Conservation (phyloP, 2,113 vertebrate genomes). For the Vulpes vulpes region DNA sequence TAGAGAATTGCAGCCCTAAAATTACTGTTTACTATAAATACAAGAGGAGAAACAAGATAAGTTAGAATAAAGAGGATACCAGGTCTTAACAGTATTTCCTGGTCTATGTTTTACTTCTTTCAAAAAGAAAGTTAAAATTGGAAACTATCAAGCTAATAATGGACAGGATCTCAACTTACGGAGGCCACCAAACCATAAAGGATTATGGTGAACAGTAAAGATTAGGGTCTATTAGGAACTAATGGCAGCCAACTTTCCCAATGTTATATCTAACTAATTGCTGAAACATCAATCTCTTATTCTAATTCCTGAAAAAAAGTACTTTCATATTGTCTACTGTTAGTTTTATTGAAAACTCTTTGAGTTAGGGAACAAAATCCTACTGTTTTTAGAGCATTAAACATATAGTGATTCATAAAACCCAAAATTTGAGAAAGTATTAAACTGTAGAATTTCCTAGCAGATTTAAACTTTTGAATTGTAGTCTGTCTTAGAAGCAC, state of each 20-base stretch:
- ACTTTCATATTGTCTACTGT: not conserved
- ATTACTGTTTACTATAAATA: constrained; percentile 20
- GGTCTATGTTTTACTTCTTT: constrained; percentile 13
- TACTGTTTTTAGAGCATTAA: not conserved
- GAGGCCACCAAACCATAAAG: not conserved
- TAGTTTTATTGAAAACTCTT: constrained; percentile 40
- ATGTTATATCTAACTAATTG: not conserved
- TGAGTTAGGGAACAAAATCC: constrained; percentile 4
- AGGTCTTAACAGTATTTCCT: not conserved
- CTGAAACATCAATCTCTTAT: not conserved
- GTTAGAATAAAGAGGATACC: not conserved
- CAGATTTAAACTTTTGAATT: constrained; percentile 28
- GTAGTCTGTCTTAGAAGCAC: constrained; percentile 41
- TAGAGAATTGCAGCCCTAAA: not conserved
- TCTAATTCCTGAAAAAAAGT: constrained; percentile 17
- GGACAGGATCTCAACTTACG: not conserved
- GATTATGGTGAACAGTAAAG: not conserved
- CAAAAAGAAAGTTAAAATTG: not conserved
- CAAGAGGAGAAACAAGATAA: not conserved
- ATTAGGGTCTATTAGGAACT: not conserved
- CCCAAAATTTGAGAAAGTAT: not conserved
- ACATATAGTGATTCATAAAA: not conserved
- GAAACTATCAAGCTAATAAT: not conserved
- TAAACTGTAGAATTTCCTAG: constrained; percentile 21
- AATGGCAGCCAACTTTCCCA: not conserved